These are phyloP conservation scores for Chanos chanos DNA, from an alignment of 2,797 vertebrate genomes.

Conservation along the genomic window DNA sequence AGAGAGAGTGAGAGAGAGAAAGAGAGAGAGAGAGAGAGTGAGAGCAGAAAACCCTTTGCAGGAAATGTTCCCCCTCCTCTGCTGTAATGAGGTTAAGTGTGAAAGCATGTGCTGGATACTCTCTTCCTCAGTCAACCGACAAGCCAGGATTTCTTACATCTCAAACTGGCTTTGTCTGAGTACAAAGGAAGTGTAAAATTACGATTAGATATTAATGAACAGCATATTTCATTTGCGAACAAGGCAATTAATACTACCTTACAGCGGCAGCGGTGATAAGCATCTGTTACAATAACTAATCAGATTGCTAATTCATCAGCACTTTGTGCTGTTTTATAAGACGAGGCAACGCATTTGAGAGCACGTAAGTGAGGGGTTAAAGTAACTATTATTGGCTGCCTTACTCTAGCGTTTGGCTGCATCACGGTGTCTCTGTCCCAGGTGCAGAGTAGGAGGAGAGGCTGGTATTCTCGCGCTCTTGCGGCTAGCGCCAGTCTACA, in stretches of 20 bases:
- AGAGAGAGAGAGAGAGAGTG: background rate
- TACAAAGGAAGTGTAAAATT: slow-evolving; percentile 39
- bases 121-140: slow-evolving; percentile 23
- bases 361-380: background rate
- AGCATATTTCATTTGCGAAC: slow-evolving; percentile 36
- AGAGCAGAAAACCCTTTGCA: slow-evolving; percentile 33
- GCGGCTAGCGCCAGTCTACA: slow-evolving; percentile 41
- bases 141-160: slow-evolving; percentile 30
- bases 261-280: slow-evolving; percentile 24
- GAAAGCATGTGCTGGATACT: slow-evolving; percentile 45
- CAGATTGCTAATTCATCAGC: slow-evolving; percentile 28
- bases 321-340: slow-evolving; percentile 24
- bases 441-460: slow-evolving; percentile 46
- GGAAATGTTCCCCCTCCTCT: slow-evolving; percentile 40
- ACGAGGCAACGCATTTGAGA: slow-evolving; percentile 3
- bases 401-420: background rate
- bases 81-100: slow-evolving; percentile 48
- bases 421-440: slow-evolving; percentile 36
- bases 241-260: slow-evolving; percentile 30
- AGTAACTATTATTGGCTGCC: background rate
- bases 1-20: slow-evolving; percentile 2
- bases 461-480: slow-evolving; percentile 46
- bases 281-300: slow-evolving; percentile 19
- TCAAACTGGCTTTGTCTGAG: slow-evolving; percentile 22
- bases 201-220: slow-evolving; percentile 32